Conservation (phyloP, 2,113 vertebrate genomes). For the Amblyopsis rosae region DNA sequence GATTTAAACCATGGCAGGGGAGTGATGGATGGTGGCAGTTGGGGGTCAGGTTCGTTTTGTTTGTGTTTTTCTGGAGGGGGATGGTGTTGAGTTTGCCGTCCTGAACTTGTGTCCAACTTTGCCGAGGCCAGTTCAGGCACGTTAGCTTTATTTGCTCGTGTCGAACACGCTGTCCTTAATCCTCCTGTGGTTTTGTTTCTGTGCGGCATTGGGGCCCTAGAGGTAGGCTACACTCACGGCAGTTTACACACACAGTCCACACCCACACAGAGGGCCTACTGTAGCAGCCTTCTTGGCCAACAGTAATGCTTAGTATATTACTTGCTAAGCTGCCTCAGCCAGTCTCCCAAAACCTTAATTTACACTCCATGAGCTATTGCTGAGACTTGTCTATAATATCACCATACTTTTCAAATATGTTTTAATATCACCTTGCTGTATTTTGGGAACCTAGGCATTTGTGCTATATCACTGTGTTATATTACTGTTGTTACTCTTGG, state of each 20-base stretch:
- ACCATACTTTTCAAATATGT: no score
- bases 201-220: conserved; percentile 44
- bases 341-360: conserved; percentile 14
- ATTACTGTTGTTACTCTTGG: no score
- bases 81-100: conserved; percentile 12
- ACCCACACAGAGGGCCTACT: conserved; percentile 6
- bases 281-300: conserved; percentile 1
- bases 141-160: conserved; percentile 54
- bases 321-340: conserved; percentile 20
- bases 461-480: no score
- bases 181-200: conserved; percentile 55
- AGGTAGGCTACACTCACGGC: conserved; percentile 26
- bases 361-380: neutral
- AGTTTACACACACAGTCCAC: conserved; percentile 13
- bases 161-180: conserved; percentile 53
- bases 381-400: no score
- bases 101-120: conserved; percentile 13
- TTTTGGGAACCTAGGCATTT: no score
- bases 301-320: conserved; percentile 35
- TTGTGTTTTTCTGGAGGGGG: conserved; percentile 13
- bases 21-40: conserved; percentile 1
- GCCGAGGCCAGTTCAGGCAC: conserved; percentile 37
- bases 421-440: no score
- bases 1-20: conserved; percentile 12
- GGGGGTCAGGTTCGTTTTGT: neutral